These are phyloP conservation scores for Alitta virens DNA, from an alignment of 2,888 invertebrate genomes.

Conservation along the genomic window DNA sequence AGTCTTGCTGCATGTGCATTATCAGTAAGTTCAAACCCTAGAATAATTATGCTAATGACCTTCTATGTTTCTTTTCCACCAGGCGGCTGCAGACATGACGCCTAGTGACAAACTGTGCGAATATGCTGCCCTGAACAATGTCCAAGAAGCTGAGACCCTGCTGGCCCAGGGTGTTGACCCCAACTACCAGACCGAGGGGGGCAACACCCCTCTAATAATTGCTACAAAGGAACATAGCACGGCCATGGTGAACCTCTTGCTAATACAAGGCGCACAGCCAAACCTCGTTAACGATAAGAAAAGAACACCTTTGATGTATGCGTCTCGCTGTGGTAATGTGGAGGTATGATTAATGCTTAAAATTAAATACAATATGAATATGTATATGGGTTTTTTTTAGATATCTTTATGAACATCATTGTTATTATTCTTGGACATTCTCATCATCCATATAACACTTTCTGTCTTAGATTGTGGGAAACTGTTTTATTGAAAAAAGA, in stretches of 20 bases:
- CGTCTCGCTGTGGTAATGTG: neutral
- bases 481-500: too few species aligned
- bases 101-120: neutral
- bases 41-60: too few species aligned
- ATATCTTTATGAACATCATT: too few species aligned
- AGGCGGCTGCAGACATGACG: neutral
- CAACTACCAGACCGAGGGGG: neutral
- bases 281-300: constrained; percentile 13
- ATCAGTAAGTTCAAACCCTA: too few species aligned
- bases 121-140: neutral
- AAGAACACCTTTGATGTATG: constrained; percentile 16
- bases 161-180: neutral
- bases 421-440: too few species aligned
- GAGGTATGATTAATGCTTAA: too few species aligned
- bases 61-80: too few species aligned
- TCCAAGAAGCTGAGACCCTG: neutral
- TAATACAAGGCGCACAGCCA: constrained; percentile 1
- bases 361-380: too few species aligned
- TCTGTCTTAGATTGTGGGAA: too few species aligned
- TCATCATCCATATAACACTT: too few species aligned
- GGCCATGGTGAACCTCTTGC: constrained; percentile 10
- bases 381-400: too few species aligned
- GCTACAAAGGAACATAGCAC: constrained; percentile 6
- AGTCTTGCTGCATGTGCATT: too few species aligned
- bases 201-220: constrained; percentile 10